Percentiles rank a stretch among this genome's conserved stretches.
phyloP scores from a whole-genome alignment of 2,797 vertebrate genomes.

The Argya squamiceps region DNA sequence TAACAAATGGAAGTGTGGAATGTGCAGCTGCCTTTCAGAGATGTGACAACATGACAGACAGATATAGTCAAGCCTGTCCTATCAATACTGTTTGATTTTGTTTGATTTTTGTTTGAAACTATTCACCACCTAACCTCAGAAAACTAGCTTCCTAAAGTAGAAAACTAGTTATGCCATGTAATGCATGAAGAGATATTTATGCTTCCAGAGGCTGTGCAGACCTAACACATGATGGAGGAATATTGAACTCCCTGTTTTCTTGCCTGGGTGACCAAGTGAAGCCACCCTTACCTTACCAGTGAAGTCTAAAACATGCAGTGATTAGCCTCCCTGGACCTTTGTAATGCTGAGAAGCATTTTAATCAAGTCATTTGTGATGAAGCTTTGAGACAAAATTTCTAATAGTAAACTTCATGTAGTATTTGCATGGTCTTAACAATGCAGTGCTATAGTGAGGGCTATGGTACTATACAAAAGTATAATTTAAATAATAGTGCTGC shows the following conservation, averaged over 20 bases:
- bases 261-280: not conserved
- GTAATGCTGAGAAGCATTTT: not conserved
- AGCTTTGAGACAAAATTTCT: not conserved
- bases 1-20: slow-evolving; percentile 8
- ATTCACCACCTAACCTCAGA: not conserved
- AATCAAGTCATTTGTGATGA: not conserved
- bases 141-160: not conserved
- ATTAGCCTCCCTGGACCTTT: not conserved
- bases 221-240: not conserved
- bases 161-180: not conserved
- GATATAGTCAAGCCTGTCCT: not conserved
- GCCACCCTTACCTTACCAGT: not conserved
- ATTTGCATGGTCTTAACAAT: not conserved
- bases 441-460: not conserved
- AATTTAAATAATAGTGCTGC: not conserved
- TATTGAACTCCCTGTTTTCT: not conserved
- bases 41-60: not conserved
- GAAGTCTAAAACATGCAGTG: not conserved
- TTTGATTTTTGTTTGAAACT: not conserved
- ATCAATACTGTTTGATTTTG: not conserved
- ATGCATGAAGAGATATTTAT: not conserved
- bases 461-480: not conserved
- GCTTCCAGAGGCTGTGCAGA: not conserved
- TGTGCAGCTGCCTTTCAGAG: slow-evolving; percentile 29
- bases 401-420: not conserved